Evolutionary conservation across 1,140 invertebrate genomes (phyloP), one percentile per base, ranked within the genome.

Genomic region (Apis florea): DNA sequence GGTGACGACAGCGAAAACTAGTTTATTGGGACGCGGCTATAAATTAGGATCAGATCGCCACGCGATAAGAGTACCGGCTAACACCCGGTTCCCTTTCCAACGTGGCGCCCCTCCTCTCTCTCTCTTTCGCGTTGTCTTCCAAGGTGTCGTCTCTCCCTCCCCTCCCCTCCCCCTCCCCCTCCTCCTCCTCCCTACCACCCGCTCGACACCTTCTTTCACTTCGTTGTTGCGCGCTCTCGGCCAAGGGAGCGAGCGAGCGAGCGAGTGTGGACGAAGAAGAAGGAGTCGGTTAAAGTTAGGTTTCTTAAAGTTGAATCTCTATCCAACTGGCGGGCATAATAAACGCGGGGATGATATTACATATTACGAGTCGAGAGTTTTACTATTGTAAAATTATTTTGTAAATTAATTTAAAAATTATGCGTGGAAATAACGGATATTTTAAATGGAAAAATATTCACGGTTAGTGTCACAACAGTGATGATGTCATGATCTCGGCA

Each of bases 11-110:
- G 92, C 92, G 92, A 91, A 93, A 93, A 94, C 93, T 94, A 93
- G 93, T 94, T 94, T 94, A 94, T 94, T 94, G 91, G 92, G 92
- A 93, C 92, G 90, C 88, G 92, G 90, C 92, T 93, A 93, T 94
- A 94, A 94, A 94, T 94, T 94, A 94, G 92, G 92, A 93, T 93
- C 92, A 93, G 93, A 94, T 94, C 92, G 90, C 93, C 91, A 91
- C 88, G 87, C 92, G 93, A 94, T 94, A 94, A 94, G 92, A 91
- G 91, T 91, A 85, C 91, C 91, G 89, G 91, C 92, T 93, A 93
- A 94, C 93, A 94, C 93, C 93, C 93, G 92, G 92, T 81, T 89
- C 85, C 31, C 84, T 90, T 91, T 89, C 90, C 90, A 92, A 94
- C 91, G 90, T 89, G 92, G 83, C 89, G 83, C 89, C 83, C 66